phyloP scores from a whole-genome alignment of 2,888 invertebrate genomes.

The Camponotus fellah region DNA sequence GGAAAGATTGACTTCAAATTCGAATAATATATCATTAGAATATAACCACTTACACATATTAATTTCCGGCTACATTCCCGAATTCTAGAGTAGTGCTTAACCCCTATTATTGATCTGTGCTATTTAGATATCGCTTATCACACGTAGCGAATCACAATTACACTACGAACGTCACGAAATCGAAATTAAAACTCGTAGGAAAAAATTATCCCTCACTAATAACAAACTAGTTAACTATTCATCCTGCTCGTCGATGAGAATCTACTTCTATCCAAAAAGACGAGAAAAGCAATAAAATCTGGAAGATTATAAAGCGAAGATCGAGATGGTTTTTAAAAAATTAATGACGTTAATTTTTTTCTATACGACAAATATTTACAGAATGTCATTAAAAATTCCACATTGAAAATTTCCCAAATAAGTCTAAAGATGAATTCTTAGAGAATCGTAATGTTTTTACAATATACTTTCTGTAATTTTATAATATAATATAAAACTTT shows the following conservation, averaged over 20 bases:
- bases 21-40: not conserved
- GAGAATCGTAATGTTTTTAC: not conserved
- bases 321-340: conserved; percentile 15
- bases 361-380: not conserved
- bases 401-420: not conserved
- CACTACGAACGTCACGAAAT: conserved; percentile 53
- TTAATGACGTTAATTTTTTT: not conserved
- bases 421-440: not conserved
- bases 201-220: not conserved
- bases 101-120: conserved; percentile 62
- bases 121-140: conserved; percentile 65
- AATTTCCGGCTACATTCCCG: conserved; percentile 46
- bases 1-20: not conserved
- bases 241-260: conserved; percentile 1
- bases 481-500: not conserved
- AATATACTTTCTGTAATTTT: not conserved
- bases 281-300: not conserved
- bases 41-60: not conserved
- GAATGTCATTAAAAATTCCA: not conserved
- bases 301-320: not conserved
- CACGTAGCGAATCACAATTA: conserved; percentile 66
- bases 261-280: not conserved
- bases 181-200: conserved; percentile 7
- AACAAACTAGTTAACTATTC: not conserved
- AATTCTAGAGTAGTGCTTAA: conserved; percentile 69